Evolutionary conservation across 2,888 invertebrate genomes (phyloP).

Genomic region (Muschampia plurimacula): DNA sequence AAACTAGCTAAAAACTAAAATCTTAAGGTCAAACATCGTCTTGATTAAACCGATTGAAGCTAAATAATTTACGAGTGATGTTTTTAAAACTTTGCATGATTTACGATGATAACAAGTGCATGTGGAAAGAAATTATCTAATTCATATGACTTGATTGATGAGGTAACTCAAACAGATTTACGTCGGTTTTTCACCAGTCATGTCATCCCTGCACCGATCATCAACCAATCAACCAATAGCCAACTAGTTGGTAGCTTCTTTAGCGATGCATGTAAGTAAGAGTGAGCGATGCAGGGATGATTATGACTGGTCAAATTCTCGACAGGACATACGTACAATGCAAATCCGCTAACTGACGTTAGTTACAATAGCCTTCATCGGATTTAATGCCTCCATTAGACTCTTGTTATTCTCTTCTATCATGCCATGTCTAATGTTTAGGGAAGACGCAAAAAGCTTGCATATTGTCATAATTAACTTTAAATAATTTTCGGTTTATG

Average conservation of each 20-base stretch:
- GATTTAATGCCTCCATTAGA: not conserved
- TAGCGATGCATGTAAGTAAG: no score
- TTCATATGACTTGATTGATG: not conserved
- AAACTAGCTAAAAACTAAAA: constrained; percentile 15
- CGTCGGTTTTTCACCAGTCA: no score
- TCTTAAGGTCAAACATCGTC: constrained; percentile 14
- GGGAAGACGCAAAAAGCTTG: not conserved
- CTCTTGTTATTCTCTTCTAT: not conserved
- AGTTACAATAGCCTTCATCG: not conserved
- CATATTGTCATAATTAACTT: not conserved
- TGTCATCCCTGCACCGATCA: no score
- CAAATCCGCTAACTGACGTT: not conserved
- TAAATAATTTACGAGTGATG: not conserved
- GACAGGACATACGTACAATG: not conserved
- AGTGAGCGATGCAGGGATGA: no score
- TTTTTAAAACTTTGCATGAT: not conserved
- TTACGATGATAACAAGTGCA: not conserved
- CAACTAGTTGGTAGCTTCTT: no score
- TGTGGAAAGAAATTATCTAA: not conserved
- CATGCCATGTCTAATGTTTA: not conserved
- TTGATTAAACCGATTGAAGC: not conserved
- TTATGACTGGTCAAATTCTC: not conserved
- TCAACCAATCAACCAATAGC: no score
- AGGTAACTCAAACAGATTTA: no score
- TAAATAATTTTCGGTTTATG: not conserved